Percentiles rank a stretch among this genome's conserved stretches.
phyloP scores from a whole-genome alignment of 2,888 invertebrate genomes.

The Dyspetes luteomarginatus region DNA sequence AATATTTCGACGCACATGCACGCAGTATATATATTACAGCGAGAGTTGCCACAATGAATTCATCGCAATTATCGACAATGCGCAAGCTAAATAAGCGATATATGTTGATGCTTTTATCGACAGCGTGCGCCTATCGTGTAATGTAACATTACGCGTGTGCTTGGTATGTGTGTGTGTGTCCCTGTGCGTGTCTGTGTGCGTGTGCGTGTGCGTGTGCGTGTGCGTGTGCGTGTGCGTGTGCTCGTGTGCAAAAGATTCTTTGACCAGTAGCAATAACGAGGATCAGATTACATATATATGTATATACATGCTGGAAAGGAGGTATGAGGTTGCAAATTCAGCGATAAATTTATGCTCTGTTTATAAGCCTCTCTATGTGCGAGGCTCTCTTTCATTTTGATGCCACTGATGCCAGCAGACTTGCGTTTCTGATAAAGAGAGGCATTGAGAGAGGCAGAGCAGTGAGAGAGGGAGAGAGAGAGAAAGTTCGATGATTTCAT shows the following conservation, averaged over 20 bases:
- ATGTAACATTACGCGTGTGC: slow-evolving; percentile 33
- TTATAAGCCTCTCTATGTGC: background rate
- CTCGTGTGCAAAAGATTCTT: slow-evolving; percentile 35
- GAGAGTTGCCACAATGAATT: too few species aligned
- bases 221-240: too few species aligned
- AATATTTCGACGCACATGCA: too few species aligned
- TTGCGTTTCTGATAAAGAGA: too few species aligned
- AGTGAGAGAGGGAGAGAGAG: too few species aligned
- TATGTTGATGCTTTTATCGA: slow-evolving; percentile 40
- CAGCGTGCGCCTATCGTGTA: slow-evolving; percentile 15
- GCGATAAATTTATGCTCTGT: slow-evolving; percentile 5
- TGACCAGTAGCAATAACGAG: slow-evolving; percentile 14
- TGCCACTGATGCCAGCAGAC: background rate
- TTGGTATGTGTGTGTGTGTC: background rate
- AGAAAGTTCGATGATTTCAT: slow-evolving; percentile 22
- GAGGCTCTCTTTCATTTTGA: background rate
- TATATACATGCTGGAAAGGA: background rate
- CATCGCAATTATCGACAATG: background rate
- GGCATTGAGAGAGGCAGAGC: too few species aligned
- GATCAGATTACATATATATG: slow-evolving; percentile 31
- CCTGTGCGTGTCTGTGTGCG: too few species aligned
- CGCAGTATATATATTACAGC: too few species aligned
- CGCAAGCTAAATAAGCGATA: background rate
- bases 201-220: too few species aligned
- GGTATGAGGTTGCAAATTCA: slow-evolving; percentile 25